These are phyloP conservation scores for Alosa sapidissima DNA, from an alignment of 2,797 vertebrate genomes.

Conservation along the genomic window DNA sequence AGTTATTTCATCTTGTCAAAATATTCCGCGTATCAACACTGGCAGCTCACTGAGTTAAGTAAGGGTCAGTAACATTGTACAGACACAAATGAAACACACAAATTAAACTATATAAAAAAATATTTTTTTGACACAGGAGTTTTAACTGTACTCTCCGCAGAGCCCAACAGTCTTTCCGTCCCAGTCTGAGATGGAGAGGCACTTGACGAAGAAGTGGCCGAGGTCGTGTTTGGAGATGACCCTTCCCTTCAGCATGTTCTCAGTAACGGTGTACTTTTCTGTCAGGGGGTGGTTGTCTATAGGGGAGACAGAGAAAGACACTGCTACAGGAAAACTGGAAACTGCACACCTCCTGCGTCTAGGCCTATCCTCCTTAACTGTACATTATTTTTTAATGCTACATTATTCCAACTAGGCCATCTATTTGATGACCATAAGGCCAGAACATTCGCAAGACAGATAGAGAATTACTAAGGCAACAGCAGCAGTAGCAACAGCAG, in stretches of 20 bases:
- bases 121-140: background rate
- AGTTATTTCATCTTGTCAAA: background rate
- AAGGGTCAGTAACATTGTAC: background rate
- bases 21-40: too few relatives aligned
- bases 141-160: conserved; percentile 77
- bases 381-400: background rate
- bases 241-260: conserved; percentile 73
- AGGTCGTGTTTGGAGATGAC: conserved; percentile 89
- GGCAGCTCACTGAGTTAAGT: background rate
- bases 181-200: conserved; percentile 81
- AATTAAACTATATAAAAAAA: background rate
- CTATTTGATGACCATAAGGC: background rate
- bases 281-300: conserved; percentile 84
- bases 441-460: too few relatives aligned
- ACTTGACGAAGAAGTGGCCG: conserved; percentile 86
- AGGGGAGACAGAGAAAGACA: conserved; percentile 29
- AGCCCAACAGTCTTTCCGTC: conserved; percentile 80
- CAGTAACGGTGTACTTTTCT: conserved; percentile 69
- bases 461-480: too few relatives aligned
- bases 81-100: background rate
- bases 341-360: background rate
- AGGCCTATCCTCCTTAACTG: background rate
- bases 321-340: background rate
- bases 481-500: too few relatives aligned
- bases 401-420: background rate